Percentiles rank a stretch among this genome's conserved stretches.
These are phyloP conservation scores for Triplophysa siluroides DNA, from an alignment of 2,113 vertebrate genomes.

Conservation along the genomic window DNA sequence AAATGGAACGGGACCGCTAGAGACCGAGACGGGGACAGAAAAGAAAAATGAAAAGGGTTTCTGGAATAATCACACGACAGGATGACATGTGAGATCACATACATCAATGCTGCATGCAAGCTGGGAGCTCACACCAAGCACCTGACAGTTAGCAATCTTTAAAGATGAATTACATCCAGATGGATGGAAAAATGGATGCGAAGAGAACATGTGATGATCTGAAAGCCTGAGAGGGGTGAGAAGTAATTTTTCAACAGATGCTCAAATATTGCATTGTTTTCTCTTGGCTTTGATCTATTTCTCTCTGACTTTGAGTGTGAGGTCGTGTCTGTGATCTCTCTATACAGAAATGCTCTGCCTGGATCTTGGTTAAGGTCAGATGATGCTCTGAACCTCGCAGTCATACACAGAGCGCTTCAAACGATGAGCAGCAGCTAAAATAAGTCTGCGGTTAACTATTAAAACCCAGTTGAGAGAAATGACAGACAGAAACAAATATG, in stretches of 20 bases:
- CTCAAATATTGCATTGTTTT: slow-evolving; percentile 12
- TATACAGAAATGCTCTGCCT: slow-evolving; percentile 31
- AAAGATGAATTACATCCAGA: slow-evolving; percentile 22
- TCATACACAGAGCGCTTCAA: slow-evolving; percentile 61
- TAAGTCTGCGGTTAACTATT: slow-evolving; percentile 14
- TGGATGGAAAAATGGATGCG: not conserved
- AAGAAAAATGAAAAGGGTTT: slow-evolving; percentile 24
- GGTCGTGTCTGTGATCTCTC: slow-evolving; percentile 6
- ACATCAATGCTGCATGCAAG: slow-evolving; percentile 53
- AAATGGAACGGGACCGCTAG: not conserved
- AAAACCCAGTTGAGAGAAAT: slow-evolving; percentile 26
- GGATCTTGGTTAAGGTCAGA: slow-evolving; percentile 48
- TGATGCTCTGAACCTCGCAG: slow-evolving; percentile 45
- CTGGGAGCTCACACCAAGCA: slow-evolving; percentile 41
- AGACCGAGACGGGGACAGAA: not conserved
- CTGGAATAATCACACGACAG: slow-evolving; percentile 37
- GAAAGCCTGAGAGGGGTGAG: not conserved
- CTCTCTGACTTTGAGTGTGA: not conserved
- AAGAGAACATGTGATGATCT: slow-evolving; percentile 8
- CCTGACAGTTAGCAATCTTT: slow-evolving; percentile 21
- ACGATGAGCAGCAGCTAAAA: slow-evolving; percentile 39
- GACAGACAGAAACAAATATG: slow-evolving; percentile 34
- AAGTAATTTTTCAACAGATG: not conserved
- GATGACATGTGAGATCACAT: slow-evolving; percentile 54
- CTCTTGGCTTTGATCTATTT: not conserved